Conservation (phyloP, 2,113 vertebrate genomes). For the Nestor notabilis region DNA sequence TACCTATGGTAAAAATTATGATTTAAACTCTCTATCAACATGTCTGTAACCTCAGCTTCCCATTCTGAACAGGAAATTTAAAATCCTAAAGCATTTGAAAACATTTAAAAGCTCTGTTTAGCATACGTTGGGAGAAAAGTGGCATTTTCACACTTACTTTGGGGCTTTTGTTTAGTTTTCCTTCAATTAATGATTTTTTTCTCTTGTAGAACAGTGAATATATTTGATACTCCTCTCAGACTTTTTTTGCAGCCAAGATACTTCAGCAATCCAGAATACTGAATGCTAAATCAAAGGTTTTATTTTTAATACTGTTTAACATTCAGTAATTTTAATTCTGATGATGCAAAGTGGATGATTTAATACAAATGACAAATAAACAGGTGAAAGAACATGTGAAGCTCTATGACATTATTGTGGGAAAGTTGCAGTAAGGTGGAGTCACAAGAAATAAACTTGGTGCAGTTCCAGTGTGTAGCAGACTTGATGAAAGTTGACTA, state of each 20-base stretch:
- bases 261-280: neutral
- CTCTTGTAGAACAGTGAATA: neutral
- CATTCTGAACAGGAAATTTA: neutral
- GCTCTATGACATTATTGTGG: neutral
- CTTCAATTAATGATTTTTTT: neutral
- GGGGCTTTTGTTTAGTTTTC: neutral
- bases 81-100: neutral
- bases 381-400: neutral
- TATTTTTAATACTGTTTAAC: neutral
- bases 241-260: neutral
- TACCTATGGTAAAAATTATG: neutral
- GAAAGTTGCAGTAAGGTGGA: neutral
- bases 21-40: neutral
- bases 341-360: neutral
- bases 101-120: neutral
- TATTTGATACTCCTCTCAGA: neutral
- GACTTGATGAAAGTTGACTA: neutral
- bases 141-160: neutral
- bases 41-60: neutral
- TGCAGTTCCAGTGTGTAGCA: neutral
- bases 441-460: neutral
- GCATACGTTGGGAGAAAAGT: neutral
- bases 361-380: neutral
- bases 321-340: neutral
- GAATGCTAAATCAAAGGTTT: neutral